Percentiles rank a stretch among this genome's conserved stretches.
Conservation (phyloP, 2,113 vertebrate species). For the Diadophis punctatus region DNA sequence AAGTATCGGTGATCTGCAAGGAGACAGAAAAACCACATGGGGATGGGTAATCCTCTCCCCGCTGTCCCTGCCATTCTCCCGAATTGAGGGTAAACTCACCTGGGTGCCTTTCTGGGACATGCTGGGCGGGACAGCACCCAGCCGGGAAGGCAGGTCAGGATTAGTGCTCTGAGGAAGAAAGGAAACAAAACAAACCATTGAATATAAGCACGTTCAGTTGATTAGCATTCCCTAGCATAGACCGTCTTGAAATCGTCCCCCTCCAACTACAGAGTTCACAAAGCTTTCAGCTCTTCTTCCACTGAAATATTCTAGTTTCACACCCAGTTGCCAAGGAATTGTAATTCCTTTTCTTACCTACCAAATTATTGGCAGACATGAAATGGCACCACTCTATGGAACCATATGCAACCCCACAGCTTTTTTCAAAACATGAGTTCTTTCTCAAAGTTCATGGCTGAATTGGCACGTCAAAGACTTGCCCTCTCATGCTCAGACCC, state of each 20-base stretch:
- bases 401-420: not conserved
- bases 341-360: not conserved
- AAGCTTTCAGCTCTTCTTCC: not conserved
- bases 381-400: not conserved
- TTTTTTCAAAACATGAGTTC: not conserved
- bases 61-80: not conserved
- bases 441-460: not conserved
- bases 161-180: slow-evolving; percentile 80
- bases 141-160: slow-evolving; percentile 80
- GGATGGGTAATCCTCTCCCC: not conserved
- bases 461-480: not conserved
- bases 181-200: not conserved
- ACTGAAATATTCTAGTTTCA: too few relatives aligned
- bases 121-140: slow-evolving; percentile 81
- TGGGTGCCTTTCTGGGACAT: slow-evolving; percentile 86
- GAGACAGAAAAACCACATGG: slow-evolving; percentile 18
- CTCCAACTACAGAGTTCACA: not conserved
- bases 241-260: not conserved
- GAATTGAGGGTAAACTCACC: slow-evolving; percentile 65
- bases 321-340: not conserved
- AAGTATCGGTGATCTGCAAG: slow-evolving; percentile 82
- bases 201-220: not conserved
- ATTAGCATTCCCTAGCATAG: not conserved
- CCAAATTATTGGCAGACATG: not conserved
- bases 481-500: not conserved